Conservation (phyloP, 2,797 vertebrate species). For the Leptoclinus maculatus region DNA sequence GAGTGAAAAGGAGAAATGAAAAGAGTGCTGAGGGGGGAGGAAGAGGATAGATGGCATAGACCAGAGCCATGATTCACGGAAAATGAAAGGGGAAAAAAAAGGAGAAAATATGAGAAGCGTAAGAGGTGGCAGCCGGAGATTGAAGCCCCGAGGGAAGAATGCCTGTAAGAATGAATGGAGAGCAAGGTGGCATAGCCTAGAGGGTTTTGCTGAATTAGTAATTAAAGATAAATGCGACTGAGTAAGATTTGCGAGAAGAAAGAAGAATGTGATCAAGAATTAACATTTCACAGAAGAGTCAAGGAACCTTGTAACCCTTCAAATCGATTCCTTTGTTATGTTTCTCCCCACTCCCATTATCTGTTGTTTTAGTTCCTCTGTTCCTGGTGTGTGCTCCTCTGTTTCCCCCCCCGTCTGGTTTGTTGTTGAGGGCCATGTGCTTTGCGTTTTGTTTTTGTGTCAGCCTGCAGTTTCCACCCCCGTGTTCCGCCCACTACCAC, state of each 20-base stretch:
- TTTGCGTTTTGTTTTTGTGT: too few relatives aligned
- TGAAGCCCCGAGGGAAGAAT: conserved; percentile 33
- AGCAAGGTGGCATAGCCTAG: conserved; percentile 26
- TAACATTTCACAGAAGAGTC: conserved; percentile 17
- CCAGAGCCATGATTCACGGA: conserved; percentile 8
- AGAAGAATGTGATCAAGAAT: conserved; percentile 24
- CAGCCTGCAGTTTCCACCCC: too few relatives aligned
- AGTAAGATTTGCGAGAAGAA: conserved; percentile 26
- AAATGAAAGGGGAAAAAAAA: conserved; percentile 37
- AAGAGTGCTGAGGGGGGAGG: conserved; percentile 11
- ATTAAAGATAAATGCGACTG: conserved; percentile 36
- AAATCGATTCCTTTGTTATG: not conserved
- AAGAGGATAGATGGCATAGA: conserved; percentile 15
- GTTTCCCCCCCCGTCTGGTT: too few relatives aligned
- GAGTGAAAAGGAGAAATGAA: conserved; percentile 39
- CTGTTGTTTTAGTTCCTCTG: not conserved
- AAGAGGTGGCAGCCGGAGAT: conserved; percentile 24
- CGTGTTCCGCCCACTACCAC: too few relatives aligned
- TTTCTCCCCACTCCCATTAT: not conserved
- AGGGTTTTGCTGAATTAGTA: conserved; percentile 34
- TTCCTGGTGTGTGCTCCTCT: too few relatives aligned
- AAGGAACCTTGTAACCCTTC: not conserved
- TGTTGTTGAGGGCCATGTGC: too few relatives aligned
- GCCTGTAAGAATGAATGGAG: conserved; percentile 44
- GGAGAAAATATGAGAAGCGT: conserved; percentile 29